Evolutionary conservation across 2,797 vertebrate genomes (phyloP).

Genomic region (Cryptoprocta ferox): DNA sequence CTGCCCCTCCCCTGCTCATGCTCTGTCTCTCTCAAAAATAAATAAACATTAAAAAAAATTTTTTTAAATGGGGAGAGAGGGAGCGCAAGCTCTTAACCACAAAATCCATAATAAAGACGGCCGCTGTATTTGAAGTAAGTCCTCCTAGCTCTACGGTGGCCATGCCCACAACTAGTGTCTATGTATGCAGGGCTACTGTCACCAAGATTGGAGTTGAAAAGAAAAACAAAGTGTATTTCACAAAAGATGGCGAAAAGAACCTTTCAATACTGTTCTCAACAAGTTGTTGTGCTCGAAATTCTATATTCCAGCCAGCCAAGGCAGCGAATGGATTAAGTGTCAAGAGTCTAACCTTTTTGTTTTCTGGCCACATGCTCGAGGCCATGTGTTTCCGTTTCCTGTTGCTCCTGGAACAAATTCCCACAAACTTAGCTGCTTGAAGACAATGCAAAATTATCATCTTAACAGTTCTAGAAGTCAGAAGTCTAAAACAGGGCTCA

Average conservation of each 20-base stretch:
- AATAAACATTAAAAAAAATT: too few relatives aligned
- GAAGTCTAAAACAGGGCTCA: background rate
- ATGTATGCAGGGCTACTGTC: background rate
- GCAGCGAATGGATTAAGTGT: conserved; percentile 25
- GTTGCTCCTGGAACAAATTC: conserved; percentile 22
- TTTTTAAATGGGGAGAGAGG: background rate
- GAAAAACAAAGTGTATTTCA: conserved; percentile 65
- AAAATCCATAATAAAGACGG: conserved; percentile 44
- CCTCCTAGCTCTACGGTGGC: background rate
- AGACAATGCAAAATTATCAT: conserved; percentile 30
- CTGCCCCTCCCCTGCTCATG: too few relatives aligned
- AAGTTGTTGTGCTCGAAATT: conserved; percentile 45
- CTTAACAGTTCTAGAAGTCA: conserved; percentile 6
- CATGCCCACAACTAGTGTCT: background rate
- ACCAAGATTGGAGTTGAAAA: conserved; percentile 48
- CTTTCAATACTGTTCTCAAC: conserved; percentile 28
- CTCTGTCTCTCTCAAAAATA: too few relatives aligned
- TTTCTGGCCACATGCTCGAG: conserved; percentile 26
- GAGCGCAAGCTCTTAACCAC: background rate
- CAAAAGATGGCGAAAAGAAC: conserved; percentile 40
- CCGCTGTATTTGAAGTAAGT: background rate
- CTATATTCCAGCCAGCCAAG: conserved; percentile 56
- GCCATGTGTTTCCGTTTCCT: background rate
- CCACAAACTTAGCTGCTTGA: background rate
- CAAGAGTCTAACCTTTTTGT: conserved; percentile 12